Percentiles rank a stretch among this genome's conserved stretches.
Evolutionary conservation across 2,113 vertebrate species (phyloP).

Genomic region (Sarotherodon lohbergeri): DNA sequence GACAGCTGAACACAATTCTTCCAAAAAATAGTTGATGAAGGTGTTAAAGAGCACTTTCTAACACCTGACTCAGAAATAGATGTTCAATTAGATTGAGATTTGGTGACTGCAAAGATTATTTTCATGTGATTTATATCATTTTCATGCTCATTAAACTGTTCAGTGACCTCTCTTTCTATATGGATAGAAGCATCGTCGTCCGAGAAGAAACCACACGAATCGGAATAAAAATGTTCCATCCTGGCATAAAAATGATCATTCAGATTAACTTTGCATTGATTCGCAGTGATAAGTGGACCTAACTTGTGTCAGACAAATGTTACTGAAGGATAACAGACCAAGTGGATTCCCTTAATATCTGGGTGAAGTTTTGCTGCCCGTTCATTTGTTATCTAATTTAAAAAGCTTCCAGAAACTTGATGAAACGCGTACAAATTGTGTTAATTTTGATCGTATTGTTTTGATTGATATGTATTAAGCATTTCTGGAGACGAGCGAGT

Average conservation of each 20-base stretch:
- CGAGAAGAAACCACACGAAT: neutral
- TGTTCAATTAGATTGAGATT: neutral
- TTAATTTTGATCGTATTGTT: neutral
- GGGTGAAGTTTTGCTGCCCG: fast-evolving
- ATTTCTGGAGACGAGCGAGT: neutral
- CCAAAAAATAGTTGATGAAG: neutral
- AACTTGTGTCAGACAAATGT: neutral
- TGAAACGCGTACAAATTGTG: neutral
- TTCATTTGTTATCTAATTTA: neutral
- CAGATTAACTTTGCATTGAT: neutral
- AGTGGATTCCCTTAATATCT: neutral
- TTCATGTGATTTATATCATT: neutral
- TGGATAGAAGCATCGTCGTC: fast-evolving
- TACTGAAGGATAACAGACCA: neutral
- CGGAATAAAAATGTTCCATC: neutral
- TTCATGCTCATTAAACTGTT: neutral
- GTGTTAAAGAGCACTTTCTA: neutral
- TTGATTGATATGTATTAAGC: neutral
- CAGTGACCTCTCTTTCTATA: neutral
- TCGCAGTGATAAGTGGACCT: neutral
- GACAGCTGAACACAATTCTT: neutral
- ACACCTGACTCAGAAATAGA: neutral
- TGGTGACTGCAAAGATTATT: neutral
- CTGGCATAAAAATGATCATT: neutral
- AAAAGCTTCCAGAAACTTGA: neutral